A percentile compares a stretch with the other conserved stretches of the same genome.
phyloP scores from a whole-genome alignment of 2,888 invertebrate species.

The Amphipyra berbera region DNA sequence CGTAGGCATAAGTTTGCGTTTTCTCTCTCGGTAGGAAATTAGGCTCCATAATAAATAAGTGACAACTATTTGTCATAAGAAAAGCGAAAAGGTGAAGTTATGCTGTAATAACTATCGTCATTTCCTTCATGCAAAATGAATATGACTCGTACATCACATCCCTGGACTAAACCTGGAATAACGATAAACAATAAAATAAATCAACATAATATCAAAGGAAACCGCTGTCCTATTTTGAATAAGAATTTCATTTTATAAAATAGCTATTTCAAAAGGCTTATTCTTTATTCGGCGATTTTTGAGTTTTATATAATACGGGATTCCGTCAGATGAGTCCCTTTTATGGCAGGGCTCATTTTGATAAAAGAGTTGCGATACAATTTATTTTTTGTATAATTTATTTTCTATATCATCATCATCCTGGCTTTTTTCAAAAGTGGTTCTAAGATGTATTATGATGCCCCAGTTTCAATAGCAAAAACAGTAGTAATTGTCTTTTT shows the following conservation, averaged over 20 bases:
- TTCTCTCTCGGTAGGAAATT: background rate
- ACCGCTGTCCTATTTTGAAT: conserved; percentile 20
- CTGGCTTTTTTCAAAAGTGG: background rate
- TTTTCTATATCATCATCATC: conserved; percentile 17
- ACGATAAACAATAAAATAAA: conserved; percentile 33
- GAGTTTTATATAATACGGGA: conserved; percentile 17
- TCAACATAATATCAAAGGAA: conserved; percentile 30
- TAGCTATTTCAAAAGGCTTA: conserved; percentile 29
- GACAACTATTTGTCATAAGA: background rate
- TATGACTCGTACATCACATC: background rate
- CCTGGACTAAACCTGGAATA: conserved; percentile 11
- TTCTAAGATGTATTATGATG: too few species aligned
- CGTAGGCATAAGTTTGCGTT: background rate
- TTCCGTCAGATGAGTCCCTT: conserved; percentile 23
- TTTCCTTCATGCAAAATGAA: conserved; percentile 19
- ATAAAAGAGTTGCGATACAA: conserved; percentile 40
- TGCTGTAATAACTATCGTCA: background rate
- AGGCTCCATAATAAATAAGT: too few species aligned
- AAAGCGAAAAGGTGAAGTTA: background rate
- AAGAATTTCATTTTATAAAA: conserved; percentile 29
- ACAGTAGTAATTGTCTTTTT: too few species aligned
- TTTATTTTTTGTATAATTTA: conserved; percentile 15
- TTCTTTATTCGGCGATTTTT: conserved; percentile 29
- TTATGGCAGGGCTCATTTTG: conserved; percentile 26
- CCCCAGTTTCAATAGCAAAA: too few species aligned